phyloP scores from a whole-genome alignment of 2,888 invertebrate species.

The Phymatocera aterrima region DNA sequence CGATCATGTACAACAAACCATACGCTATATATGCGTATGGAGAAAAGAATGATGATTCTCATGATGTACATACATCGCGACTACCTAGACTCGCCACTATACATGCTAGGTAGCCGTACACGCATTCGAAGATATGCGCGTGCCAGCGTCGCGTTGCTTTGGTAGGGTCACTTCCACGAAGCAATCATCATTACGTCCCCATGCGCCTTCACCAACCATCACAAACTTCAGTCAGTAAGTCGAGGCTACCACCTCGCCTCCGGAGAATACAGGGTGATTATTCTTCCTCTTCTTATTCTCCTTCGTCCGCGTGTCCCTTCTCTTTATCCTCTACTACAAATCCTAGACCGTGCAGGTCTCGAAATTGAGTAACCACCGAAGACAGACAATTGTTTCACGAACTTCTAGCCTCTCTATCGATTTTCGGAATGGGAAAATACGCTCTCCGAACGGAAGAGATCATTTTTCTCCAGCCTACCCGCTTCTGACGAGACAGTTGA shows the following conservation, averaged over 20 bases:
- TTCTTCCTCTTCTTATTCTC: background rate
- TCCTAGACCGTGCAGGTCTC: background rate
- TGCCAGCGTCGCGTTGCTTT: no score
- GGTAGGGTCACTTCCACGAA: constrained; percentile 55
- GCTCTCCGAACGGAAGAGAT: no score
- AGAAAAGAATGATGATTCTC: constrained; percentile 32
- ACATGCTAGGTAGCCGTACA: background rate
- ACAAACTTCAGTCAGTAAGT: constrained; percentile 31
- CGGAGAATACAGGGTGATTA: constrained; percentile 2
- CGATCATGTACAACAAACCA: background rate
- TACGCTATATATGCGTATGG: no score
- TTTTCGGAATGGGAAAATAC: background rate
- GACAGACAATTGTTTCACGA: background rate
- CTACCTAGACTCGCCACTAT: background rate
- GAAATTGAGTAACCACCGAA: background rate
- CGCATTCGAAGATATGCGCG: constrained; percentile 6
- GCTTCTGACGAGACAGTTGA: background rate
- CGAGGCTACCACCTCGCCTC: constrained; percentile 23
- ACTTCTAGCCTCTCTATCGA: background rate
- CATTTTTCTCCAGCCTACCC: no score
- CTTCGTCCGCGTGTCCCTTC: no score
- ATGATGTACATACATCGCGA: constrained; percentile 22
- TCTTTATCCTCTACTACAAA: no score
- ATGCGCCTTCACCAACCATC: constrained; percentile 21
- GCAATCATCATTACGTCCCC: constrained; percentile 61